Percentiles rank a stretch among this genome's conserved stretches.
Conservation (phyloP, 2,888 invertebrate genomes). For the Himalopsyche japonica region DNA sequence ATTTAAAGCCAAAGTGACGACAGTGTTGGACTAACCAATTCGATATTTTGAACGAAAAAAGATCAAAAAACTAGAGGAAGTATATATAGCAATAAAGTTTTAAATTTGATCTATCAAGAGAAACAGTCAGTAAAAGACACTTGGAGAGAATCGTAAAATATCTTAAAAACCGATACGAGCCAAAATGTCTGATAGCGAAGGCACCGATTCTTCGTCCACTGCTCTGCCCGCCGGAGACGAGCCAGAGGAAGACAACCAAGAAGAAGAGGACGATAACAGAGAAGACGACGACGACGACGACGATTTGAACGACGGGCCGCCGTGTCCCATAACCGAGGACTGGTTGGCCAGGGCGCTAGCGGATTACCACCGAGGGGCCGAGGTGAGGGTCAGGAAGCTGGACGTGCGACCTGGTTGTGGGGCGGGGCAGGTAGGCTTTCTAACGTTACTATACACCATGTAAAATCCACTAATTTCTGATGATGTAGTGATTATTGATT, state of each 20-base stretch:
- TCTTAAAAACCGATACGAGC: background rate
- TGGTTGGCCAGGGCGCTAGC: slow-evolving; percentile 55
- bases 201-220: slow-evolving; percentile 16
- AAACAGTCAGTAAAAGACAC: no score
- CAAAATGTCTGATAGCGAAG: slow-evolving; percentile 34
- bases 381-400: slow-evolving; percentile 41
- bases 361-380: slow-evolving; percentile 51
- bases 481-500: no score
- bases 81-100: no score
- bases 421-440: slow-evolving; percentile 54
- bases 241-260: slow-evolving; percentile 4
- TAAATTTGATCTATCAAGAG: no score
- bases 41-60: no score
- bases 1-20: no score
- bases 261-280: background rate
- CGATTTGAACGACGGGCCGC: slow-evolving; percentile 44
- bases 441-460: no score
- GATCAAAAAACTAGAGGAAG: no score
- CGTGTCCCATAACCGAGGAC: slow-evolving; percentile 48
- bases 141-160: no score
- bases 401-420: slow-evolving; percentile 59
- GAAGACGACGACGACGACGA: background rate
- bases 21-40: no score
- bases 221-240: slow-evolving; percentile 13
- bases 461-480: no score